Percentiles rank a stretch among this genome's conserved stretches.
Evolutionary conservation across 1,140 invertebrate species (phyloP).

Genomic region (Drosophila mojavensis): DNA sequence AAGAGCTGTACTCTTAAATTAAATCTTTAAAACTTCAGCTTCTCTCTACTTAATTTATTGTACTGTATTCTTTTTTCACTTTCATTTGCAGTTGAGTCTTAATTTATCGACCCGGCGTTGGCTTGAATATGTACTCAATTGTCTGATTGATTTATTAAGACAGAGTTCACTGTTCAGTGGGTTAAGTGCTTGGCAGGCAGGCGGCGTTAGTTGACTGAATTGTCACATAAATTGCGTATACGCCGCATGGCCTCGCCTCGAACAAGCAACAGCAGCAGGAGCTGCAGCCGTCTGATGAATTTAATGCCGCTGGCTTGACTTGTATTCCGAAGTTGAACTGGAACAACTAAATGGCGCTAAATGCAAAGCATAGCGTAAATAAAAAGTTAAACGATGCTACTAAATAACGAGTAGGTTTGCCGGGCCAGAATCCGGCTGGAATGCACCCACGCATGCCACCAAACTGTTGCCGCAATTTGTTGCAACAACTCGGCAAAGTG

Average conservation of each 20-base stretch:
- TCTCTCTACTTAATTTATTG: not conserved
- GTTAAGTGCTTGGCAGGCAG: not conserved
- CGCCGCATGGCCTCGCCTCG: slow-evolving; percentile 13
- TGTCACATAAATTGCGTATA: slow-evolving; percentile 49
- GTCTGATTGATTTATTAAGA: slow-evolving; percentile 22
- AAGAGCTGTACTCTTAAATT: no score
- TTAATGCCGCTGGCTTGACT: slow-evolving; percentile 52
- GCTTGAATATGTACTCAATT: slow-evolving; percentile 8
- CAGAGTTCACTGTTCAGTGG: slow-evolving; percentile 1
- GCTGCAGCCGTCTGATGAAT: slow-evolving; percentile 46
- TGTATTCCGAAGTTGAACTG: slow-evolving; percentile 16
- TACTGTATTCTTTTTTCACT: not conserved
- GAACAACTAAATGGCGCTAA: slow-evolving; percentile 73
- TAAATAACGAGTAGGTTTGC: slow-evolving; percentile 71
- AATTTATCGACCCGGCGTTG: slow-evolving; percentile 6
- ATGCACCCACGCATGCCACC: slow-evolving; percentile 55
- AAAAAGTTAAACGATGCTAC: slow-evolving; percentile 63
- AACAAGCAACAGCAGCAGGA: not conserved
- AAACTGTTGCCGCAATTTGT: slow-evolving; percentile 72
- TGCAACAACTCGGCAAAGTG: slow-evolving; percentile 59
- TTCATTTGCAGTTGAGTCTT: not conserved
- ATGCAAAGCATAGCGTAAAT: slow-evolving; percentile 75
- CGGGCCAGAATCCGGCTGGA: slow-evolving; percentile 8
- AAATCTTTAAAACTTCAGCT: not conserved
- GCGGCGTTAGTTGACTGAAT: slow-evolving; percentile 30